Evolutionary conservation across 2,113 vertebrate species (phyloP), one percentile per base, ranked within the genome.

Genomic region (Guaruba guarouba): DNA sequence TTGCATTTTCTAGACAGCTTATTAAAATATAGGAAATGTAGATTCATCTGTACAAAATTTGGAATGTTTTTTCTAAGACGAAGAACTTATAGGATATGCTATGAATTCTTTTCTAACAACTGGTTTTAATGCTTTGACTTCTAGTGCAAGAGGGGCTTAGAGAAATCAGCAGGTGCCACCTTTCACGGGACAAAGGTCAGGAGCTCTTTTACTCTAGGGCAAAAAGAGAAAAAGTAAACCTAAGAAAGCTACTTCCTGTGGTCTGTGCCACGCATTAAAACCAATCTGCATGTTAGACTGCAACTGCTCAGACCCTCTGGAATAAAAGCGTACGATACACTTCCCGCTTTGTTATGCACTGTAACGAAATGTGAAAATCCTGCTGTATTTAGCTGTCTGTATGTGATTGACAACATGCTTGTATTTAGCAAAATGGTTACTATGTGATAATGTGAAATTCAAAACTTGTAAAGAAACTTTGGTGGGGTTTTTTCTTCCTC

Each of bases 341-440:
- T 97, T 95, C 76, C 97, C 96, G 98, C 29, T 97, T 97, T 98
- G 97, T 98, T 97, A 97, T 98, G 96, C 97, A 97, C 97, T 98
- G 98, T 98, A 98, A 96, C 3, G 79, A 97, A 97, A 97, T 97
- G 98, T 98, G 97, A 97, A 96, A 70, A 97, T 96, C 96, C 94
- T 66, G 97, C 98, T 98, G 97, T 98, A 98, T 98, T 98, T 98
- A 98, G 98, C 98, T 98, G 96, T 98, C 97, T 98, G 96, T 98
- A 97, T 84, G 97, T 98, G 98, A 97, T 97, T 98, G 97, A 96
- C 97, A 98, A 97, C 86, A 97, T 98, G 98, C 98, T 97, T 98
- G 98, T 98, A 98, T 97, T 98, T 98, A 98, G 98, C 98, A 98
- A 98, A 97, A 97, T 88, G 95, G 93, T 98, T 97, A 97, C 98